Conservation (phyloP, 2,888 invertebrate genomes). For the Caenorhabditis sp. region DNA sequence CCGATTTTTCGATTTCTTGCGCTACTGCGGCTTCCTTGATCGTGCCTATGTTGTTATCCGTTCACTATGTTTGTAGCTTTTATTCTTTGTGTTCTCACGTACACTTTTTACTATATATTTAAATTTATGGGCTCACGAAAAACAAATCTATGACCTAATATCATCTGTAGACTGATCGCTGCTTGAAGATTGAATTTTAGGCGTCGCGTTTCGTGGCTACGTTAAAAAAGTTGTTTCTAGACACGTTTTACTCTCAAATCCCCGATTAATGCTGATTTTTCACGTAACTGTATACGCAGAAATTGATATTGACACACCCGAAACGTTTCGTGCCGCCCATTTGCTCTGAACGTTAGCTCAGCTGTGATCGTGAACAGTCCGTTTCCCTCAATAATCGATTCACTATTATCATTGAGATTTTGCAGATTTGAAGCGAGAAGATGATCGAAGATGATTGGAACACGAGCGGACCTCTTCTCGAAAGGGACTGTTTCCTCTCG, state of each 20-base stretch:
- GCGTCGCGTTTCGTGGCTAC: background rate
- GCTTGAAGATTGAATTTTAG: background rate
- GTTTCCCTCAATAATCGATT: constrained; percentile 41
- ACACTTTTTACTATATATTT: constrained; percentile 24
- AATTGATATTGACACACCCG: constrained; percentile 36
- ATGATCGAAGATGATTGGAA: constrained; percentile 75
- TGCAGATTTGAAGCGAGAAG: constrained; percentile 46
- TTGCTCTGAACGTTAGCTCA: constrained; percentile 41
- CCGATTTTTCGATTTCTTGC: constrained; percentile 6
- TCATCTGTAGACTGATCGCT: background rate
- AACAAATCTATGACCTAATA: background rate
- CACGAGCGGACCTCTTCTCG: constrained; percentile 44
- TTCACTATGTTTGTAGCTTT: constrained; percentile 19
- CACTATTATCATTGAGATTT: background rate
- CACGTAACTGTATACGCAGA: constrained; percentile 13
- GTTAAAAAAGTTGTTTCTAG: background rate
- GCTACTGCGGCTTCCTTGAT: constrained; percentile 6
- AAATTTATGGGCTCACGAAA: constrained; percentile 17
- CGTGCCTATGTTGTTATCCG: constrained; percentile 27
- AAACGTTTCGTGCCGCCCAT: constrained; percentile 33
- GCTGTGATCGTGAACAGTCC: constrained; percentile 50
- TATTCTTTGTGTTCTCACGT: constrained; percentile 37
- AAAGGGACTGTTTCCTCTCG: constrained; percentile 71
- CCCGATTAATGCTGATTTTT: background rate
- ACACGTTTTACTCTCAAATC: background rate